Evolutionary conservation across 2,113 vertebrate species (phyloP).

Genomic region (Vulpes ferrilata): DNA sequence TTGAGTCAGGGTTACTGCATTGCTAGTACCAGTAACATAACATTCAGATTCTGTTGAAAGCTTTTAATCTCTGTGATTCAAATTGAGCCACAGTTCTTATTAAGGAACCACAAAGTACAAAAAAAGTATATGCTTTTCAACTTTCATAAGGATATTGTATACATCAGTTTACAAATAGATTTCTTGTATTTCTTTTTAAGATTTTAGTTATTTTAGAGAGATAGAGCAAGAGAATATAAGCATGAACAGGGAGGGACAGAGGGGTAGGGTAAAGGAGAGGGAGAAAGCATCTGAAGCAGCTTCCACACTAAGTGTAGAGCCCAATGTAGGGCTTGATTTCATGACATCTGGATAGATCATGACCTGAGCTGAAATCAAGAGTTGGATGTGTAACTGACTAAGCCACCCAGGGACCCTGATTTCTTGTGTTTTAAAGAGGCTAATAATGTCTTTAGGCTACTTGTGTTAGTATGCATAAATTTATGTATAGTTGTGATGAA

Average conservation of each 20-base stretch:
- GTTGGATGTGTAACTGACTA: no score
- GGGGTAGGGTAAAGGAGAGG: no score
- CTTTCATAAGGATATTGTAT: neutral
- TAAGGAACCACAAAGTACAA: neutral
- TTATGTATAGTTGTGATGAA: neutral
- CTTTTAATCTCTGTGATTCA: neutral
- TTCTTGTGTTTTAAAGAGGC: neutral
- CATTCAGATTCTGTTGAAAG: neutral
- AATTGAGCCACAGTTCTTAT: neutral
- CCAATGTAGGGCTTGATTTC: no score
- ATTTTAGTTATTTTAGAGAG: no score
- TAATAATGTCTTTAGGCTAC: neutral
- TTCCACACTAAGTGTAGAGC: no score
- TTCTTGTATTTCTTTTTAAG: no score
- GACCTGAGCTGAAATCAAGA: no score
- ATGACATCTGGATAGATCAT: no score
- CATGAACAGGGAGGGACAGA: no score
- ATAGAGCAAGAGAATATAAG: no score
- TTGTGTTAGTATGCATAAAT: neutral
- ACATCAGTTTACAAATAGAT: neutral
- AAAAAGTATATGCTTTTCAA: neutral
- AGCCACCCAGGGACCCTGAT: no score
- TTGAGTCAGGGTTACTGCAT: neutral
- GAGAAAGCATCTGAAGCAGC: no score
- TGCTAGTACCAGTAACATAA: neutral